These are phyloP conservation scores for Etia nguti DNA, from an alignment of 2,113 vertebrate genomes.

Conservation along the genomic window DNA sequence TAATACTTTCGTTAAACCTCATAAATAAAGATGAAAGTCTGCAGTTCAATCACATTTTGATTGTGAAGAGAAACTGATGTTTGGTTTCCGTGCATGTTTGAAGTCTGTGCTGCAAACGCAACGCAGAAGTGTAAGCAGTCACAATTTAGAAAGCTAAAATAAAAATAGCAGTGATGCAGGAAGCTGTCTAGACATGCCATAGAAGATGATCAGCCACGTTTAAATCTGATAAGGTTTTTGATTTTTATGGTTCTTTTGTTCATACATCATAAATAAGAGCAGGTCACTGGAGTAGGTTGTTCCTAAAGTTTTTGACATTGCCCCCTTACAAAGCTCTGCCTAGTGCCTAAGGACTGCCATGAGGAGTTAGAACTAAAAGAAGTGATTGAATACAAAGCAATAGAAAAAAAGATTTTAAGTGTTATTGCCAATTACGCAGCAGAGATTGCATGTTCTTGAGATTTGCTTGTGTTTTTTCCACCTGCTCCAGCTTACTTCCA, in stretches of 20 bases:
- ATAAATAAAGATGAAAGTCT: background rate
- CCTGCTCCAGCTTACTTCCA: background rate
- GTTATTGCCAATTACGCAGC: background rate
- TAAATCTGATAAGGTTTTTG: background rate
- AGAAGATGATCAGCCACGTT: background rate
- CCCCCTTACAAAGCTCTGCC: background rate
- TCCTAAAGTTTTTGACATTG: background rate
- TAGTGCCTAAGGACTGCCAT: background rate
- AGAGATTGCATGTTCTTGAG: background rate
- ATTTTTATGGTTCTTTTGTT: background rate
- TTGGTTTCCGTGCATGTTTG: background rate
- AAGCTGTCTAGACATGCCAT: background rate
- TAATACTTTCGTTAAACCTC: background rate
- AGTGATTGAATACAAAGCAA: background rate
- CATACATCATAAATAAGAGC: background rate
- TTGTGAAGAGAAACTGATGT: background rate
- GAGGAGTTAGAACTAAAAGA: background rate
- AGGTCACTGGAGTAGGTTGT: background rate
- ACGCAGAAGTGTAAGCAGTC: background rate
- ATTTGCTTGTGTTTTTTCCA: background rate
- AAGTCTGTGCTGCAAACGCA: background rate
- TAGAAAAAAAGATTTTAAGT: background rate
- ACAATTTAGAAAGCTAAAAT: background rate
- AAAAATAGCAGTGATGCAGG: background rate
- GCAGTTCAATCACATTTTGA: background rate